Conservation (phyloP, 2,888 invertebrate species). For the Malacosoma neustria region DNA sequence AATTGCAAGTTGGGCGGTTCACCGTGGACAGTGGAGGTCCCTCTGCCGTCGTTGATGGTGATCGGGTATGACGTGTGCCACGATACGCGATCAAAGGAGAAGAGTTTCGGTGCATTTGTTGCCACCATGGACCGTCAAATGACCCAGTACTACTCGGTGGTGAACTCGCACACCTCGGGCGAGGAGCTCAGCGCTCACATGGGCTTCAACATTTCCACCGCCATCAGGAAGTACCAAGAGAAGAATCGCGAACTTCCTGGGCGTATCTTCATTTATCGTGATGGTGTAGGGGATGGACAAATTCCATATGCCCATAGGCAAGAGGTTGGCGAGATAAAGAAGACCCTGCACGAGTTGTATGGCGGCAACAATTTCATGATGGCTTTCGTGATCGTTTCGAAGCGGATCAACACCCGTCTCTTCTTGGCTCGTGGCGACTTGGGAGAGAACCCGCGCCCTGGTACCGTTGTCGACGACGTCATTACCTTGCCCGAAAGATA, state of each 20-base stretch:
- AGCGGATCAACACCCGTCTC: conserved; percentile 87
- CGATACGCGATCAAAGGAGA: conserved; percentile 79
- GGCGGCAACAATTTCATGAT: conserved; percentile 64
- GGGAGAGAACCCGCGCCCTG: conserved; percentile 83
- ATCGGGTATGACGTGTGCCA: conserved; percentile 94
- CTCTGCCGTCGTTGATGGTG: conserved; percentile 82
- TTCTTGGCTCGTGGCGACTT: conserved; percentile 63
- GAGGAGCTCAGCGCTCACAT: conserved; percentile 86
- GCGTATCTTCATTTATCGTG: conserved; percentile 88
- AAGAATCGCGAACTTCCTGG: conserved; percentile 71
- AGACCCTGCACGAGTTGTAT: conserved; percentile 72
- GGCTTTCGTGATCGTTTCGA: conserved; percentile 90
- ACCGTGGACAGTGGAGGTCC: conserved; percentile 87
- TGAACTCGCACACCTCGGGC: conserved; percentile 81
- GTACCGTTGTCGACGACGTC: conserved; percentile 90
- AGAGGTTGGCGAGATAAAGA: conserved; percentile 77
- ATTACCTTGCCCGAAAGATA: conserved; percentile 88
- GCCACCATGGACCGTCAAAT: conserved; percentile 77
- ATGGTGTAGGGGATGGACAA: conserved; percentile 96
- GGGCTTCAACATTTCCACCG: conserved; percentile 74
- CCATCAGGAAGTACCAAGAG: conserved; percentile 64
- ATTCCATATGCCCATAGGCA: conserved; percentile 83
- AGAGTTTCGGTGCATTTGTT: conserved; percentile 85
- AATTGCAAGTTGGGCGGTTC: conserved; percentile 95
- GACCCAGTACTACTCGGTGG: conserved; percentile 83